A percentile compares a stretch with the other conserved stretches of the same genome.
phyloP scores from a whole-genome alignment of 2,797 vertebrate species.

The Thunnus albacares region DNA sequence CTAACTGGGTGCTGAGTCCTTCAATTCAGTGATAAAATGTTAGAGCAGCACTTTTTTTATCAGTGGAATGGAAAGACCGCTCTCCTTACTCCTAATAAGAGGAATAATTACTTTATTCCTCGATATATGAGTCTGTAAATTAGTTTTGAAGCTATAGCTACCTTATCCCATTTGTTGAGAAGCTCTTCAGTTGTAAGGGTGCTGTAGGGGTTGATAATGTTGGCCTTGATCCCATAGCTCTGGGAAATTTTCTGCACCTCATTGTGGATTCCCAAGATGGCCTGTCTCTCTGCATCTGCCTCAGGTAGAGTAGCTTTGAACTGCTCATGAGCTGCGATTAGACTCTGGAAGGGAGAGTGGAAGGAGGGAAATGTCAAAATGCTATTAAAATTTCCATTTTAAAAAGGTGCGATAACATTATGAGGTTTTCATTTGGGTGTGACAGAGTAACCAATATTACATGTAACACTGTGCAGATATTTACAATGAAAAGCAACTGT shows the following conservation, averaged over 20 bases:
- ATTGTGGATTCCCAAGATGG: conserved; percentile 95
- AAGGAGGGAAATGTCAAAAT: conserved; percentile 20
- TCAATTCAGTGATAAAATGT: conserved; percentile 13
- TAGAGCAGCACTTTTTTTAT: conserved; percentile 10
- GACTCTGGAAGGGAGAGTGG: conserved; percentile 84
- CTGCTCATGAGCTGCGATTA: conserved; percentile 97
- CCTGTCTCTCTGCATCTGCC: conserved; percentile 95
- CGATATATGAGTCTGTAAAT: not conserved
- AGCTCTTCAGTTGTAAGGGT: conserved; percentile 93
- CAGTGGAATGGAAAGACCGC: not conserved
- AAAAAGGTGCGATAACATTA: conserved; percentile 12
- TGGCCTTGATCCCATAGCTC: conserved; percentile 94
- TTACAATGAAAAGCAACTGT: not conserved
- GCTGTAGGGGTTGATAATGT: conserved; percentile 93
- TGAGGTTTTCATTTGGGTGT: not conserved
- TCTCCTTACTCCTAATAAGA: not conserved
- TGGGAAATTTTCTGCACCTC: conserved; percentile 98
- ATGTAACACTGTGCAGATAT: not conserved
- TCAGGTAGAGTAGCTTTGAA: conserved; percentile 98
- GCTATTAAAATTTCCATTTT: conserved; percentile 36
- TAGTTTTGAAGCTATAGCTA: conserved; percentile 62
- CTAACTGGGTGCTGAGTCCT: not conserved
- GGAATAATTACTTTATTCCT: conserved; percentile 9
- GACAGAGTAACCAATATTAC: not conserved
- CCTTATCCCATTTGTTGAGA: conserved; percentile 97